phyloP scores from a whole-genome alignment of 2,113 vertebrate genomes.

The Anser brachyrhynchus region DNA sequence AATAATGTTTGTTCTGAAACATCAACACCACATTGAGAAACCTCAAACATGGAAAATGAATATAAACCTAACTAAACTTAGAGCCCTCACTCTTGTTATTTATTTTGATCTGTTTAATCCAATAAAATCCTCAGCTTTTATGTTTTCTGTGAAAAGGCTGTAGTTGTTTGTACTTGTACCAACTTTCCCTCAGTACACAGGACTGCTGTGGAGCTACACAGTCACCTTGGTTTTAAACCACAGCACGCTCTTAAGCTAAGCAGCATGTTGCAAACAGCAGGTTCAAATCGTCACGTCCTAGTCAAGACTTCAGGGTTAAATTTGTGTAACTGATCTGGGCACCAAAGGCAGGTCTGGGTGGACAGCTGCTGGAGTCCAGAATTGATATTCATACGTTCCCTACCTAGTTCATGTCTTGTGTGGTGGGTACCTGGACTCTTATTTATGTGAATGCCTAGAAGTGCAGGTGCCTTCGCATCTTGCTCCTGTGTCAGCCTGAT shows the following conservation, averaged over 20 bases:
- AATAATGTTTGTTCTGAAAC: neutral
- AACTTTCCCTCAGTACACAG: accelerated
- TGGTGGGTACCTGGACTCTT: neutral
- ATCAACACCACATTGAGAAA: neutral
- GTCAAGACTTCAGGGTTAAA: neutral
- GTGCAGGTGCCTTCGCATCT: neutral
- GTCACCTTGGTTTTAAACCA: neutral
- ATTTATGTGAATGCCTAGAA: neutral
- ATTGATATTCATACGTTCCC: neutral
- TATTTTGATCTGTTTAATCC: constrained; percentile 14
- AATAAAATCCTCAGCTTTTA: constrained; percentile 17
- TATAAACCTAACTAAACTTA: neutral
- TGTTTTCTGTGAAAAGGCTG: neutral
- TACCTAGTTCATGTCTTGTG: neutral
- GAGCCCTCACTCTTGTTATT: neutral
- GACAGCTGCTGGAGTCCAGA: neutral
- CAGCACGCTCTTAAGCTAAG: neutral
- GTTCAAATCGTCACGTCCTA: neutral
- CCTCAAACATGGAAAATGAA: neutral
- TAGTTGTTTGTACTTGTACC: neutral
- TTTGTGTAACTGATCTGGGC: neutral
- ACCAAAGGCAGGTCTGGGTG: neutral
- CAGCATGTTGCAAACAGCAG: neutral
- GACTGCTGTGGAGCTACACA: accelerated
- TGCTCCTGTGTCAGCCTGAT: neutral